Percentiles rank a stretch among this genome's conserved stretches.
phyloP scores from a whole-genome alignment of 2,113 vertebrate species.

The Tychaedon coryphoeus region DNA sequence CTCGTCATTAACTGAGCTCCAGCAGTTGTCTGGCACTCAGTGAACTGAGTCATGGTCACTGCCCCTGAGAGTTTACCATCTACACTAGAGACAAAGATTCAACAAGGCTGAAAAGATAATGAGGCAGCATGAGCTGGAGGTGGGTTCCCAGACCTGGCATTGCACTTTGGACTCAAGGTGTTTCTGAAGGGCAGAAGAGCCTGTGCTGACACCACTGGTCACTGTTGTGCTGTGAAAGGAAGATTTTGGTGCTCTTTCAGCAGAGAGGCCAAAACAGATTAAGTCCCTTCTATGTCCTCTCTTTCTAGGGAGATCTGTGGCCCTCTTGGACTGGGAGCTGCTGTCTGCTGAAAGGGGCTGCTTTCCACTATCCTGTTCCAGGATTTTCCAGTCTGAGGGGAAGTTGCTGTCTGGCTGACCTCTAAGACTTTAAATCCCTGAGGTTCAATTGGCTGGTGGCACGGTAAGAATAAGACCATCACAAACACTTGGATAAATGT shows the following conservation, averaged over 20 bases:
- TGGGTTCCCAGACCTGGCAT: not conserved
- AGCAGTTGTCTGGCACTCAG: slow-evolving; percentile 46
- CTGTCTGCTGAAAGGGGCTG: not conserved
- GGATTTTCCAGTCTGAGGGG: not conserved
- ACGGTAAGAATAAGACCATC: not conserved
- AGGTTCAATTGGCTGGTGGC: not conserved
- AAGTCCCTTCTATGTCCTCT: not conserved
- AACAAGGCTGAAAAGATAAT: slow-evolving; percentile 18
- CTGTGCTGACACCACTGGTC: not conserved
- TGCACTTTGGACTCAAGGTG: not conserved
- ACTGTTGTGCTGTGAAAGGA: not conserved
- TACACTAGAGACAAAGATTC: slow-evolving; percentile 8
- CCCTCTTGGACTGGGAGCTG: not conserved
- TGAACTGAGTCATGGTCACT: slow-evolving; percentile 53
- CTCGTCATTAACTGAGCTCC: slow-evolving; percentile 41
- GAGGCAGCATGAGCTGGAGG: not conserved
- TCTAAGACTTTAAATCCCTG: not conserved
- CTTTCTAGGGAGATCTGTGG: not conserved
- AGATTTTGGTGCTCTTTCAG: not conserved
- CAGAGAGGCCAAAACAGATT: not conserved
- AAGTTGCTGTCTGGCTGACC: not conserved
- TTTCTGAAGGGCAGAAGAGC: not conserved
- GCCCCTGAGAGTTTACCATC: slow-evolving; percentile 13
- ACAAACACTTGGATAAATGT: not conserved
- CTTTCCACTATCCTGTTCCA: not conserved